Evolutionary conservation across 1,140 invertebrate genomes (phyloP).

Genomic region (Hirudo medicinalis): DNA sequence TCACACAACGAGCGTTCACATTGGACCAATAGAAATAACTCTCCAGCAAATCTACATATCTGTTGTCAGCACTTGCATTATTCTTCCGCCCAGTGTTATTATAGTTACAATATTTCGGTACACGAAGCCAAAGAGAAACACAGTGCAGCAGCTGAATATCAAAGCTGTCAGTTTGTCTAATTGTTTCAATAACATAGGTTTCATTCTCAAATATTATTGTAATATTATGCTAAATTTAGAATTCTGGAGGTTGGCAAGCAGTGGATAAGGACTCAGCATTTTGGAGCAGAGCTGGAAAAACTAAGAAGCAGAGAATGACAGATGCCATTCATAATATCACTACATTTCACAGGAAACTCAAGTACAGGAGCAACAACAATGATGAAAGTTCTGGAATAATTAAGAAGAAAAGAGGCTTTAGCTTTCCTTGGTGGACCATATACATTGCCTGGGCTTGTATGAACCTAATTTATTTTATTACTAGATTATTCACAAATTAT

Average conservation of each 20-base stretch:
- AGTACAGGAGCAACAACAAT: conserved; percentile 20
- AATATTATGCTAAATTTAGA: background rate
- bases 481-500: background rate
- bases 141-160: conserved; percentile 4
- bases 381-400: conserved; percentile 18
- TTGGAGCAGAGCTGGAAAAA: background rate
- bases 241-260: background rate
- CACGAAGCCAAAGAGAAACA: conserved; percentile 26
- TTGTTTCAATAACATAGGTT: background rate
- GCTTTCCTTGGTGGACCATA: conserved; percentile 35
- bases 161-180: background rate
- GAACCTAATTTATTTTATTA: conserved; percentile 22
- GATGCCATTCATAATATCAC: background rate
- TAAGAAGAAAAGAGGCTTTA: conserved; percentile 33
- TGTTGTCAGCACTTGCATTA: conserved; percentile 34
- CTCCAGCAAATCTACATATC: conserved; percentile 33
- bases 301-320: background rate
- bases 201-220: background rate
- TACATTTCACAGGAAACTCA: conserved; percentile 20
- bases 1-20: conserved; percentile 22
- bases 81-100: conserved; percentile 35
- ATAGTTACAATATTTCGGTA: conserved; percentile 36
- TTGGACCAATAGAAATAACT: conserved; percentile 33
- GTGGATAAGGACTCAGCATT: conserved; percentile 3
- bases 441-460: conserved; percentile 38